Evolutionary conservation across 2,113 vertebrate species (phyloP), one percentile per base, ranked within the genome.

Genomic region (Thomomys bottae): DNA sequence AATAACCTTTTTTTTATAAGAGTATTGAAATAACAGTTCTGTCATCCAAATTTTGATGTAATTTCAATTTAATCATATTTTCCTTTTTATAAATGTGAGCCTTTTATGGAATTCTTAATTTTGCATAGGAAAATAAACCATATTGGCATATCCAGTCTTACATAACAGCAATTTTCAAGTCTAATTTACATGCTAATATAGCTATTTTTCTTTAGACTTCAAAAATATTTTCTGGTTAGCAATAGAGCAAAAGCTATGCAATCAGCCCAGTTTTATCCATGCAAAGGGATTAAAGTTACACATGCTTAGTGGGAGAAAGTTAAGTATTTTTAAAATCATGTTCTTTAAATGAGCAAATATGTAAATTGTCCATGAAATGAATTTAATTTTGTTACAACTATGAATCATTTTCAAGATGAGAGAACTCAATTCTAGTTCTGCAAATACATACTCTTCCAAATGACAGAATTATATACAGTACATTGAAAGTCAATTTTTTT

Each of bases 211-310:
- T 77, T 89, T 42, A 75, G 28, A 75, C 23, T 78, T 96, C 63
- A 71, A 89, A 85, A 94, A 71, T 72, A 89, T 67, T 84, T 94
- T 81, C 57, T 80, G 49, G 45, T 87, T 95, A 72, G 71, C 28
- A 72, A 66, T 61, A 76, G 18, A 42, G 36, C 67, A 49, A 79
- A 82, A 87, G 36, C 63, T 72, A 49, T 38, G 28, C 2, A 78
- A n/a, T 73, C 12, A 61, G 17, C 38, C 38, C 8, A 20, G 67
- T 45, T 61, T 71, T 92, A 76, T 73, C 15, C 10, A 54, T 8
- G 15, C 32, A 80, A 78, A 83, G 59, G 8, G 7, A 71, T 83
- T 79, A 68, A 84, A 86, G 70, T 66, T 28, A 92, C 49, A 42
- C 57, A 68, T 57, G 10, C 42, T 86, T 21, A 71, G 71, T 54